These are phyloP conservation scores for Lagorchestes hirsutus DNA, from an alignment of 2,797 vertebrate species.

Conservation along the genomic window DNA sequence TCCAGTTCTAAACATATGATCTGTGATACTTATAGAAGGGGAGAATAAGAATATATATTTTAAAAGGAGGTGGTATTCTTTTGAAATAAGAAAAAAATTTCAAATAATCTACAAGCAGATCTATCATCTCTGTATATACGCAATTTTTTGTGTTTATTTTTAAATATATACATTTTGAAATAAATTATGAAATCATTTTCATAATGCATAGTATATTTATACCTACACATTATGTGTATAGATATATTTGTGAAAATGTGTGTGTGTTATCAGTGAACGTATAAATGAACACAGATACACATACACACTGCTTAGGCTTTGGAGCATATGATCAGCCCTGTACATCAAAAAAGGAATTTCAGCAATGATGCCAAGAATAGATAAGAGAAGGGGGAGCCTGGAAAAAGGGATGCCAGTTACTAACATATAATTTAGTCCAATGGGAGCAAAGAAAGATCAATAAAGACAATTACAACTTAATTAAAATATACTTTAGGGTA, in stretches of 20 bases:
- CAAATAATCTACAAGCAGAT: background rate
- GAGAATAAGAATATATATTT: background rate
- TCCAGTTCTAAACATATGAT: background rate
- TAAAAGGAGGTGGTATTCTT: background rate
- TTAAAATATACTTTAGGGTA: background rate
- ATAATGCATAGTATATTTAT: background rate
- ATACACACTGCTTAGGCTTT: background rate
- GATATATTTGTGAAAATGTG: background rate
- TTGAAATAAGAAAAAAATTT: background rate
- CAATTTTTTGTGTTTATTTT: background rate
- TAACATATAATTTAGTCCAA: background rate
- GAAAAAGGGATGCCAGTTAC: background rate
- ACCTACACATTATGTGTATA: background rate
- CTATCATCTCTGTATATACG: background rate
- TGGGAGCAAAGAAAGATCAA: background rate
- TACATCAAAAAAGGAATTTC: background rate
- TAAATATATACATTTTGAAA: background rate
- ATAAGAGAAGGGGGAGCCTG: background rate
- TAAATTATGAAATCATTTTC: background rate
- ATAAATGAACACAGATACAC: background rate
- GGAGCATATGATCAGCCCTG: background rate
- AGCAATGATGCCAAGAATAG: background rate
- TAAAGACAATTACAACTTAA: background rate
- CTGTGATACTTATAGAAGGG: background rate
- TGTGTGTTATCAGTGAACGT: background rate